Percentiles rank a stretch among this genome's conserved stretches.
These are phyloP conservation scores for Mycetomoellerius zeteki DNA, from an alignment of 1,140 invertebrate genomes.

Conservation along the genomic window DNA sequence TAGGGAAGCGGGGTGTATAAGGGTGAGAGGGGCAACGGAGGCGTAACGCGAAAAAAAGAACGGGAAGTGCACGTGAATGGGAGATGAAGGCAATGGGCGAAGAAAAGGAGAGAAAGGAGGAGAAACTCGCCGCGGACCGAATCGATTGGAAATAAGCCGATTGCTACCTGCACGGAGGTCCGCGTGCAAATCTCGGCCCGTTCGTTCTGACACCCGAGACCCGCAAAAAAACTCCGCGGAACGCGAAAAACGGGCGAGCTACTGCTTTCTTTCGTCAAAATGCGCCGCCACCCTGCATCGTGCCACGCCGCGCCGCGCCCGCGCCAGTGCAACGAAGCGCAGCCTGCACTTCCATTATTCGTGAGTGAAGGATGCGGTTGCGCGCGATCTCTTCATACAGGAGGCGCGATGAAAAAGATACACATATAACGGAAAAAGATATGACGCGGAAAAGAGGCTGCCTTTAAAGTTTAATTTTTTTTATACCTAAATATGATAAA, in stretches of 20 bases:
- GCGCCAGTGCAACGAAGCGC: conserved; percentile 20
- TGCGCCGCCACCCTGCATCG: conserved; percentile 1
- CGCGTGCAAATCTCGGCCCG: conserved; percentile 74
- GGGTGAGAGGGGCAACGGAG: conserved; percentile 19
- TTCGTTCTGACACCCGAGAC: conserved; percentile 73
- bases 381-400: conserved; percentile 15
- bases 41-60: conserved; percentile 57
- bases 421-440: background rate
- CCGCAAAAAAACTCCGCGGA: conserved; percentile 59
- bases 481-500: background rate
- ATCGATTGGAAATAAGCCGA: conserved; percentile 79
- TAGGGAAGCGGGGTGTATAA: background rate
- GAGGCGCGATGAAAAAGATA: background rate
- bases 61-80: conserved; percentile 64
- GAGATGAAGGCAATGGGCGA: conserved; percentile 64
- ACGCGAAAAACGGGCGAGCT: conserved; percentile 56
- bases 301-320: background rate
- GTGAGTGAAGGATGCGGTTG: conserved; percentile 43
- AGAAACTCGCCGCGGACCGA: conserved; percentile 69
- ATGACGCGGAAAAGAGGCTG: background rate
- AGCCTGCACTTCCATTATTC: conserved; percentile 33
- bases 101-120: conserved; percentile 59
- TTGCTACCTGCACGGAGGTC: conserved; percentile 78
- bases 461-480: background rate
- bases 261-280: conserved; percentile 47